Percentiles rank a stretch among this genome's conserved stretches.
phyloP scores from a whole-genome alignment of 2,113 vertebrate genomes.

The Python bivittatus region DNA sequence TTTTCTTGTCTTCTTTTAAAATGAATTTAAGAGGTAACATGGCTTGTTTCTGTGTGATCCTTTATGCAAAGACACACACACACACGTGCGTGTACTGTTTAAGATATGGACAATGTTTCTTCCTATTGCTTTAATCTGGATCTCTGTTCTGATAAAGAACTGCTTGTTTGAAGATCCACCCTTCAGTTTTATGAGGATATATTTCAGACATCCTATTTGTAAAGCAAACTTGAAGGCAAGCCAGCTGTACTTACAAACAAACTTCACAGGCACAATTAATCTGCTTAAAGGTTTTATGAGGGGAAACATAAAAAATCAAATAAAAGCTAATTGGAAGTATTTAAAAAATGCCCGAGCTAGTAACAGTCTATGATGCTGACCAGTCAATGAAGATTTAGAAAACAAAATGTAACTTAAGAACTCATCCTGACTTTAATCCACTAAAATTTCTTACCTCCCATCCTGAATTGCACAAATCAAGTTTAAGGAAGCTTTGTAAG shows the following conservation, averaged over 20 bases:
- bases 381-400: conserved; percentile 67
- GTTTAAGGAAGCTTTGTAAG: conserved; percentile 72
- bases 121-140: conserved; percentile 63
- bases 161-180: conserved; percentile 71
- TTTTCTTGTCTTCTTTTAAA: not conserved
- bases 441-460: conserved; percentile 65
- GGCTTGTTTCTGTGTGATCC: not conserved
- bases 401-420: conserved; percentile 67
- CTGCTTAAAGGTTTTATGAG: conserved; percentile 81
- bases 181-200: conserved; percentile 71
- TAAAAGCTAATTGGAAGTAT: conserved; percentile 84
- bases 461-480: conserved; percentile 67
- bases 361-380: conserved; percentile 69
- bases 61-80: conserved; percentile 12
- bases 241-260: conserved; percentile 82
- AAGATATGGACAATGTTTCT: conserved; percentile 46
- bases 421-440: conserved; percentile 70
- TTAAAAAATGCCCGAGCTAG: conserved; percentile 75
- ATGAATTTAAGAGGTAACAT: conserved; percentile 12
- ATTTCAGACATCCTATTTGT: conserved; percentile 73
- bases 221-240: conserved; percentile 77
- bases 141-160: conserved; percentile 70
- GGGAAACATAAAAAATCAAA: conserved; percentile 87
- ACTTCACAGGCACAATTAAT: conserved; percentile 81
- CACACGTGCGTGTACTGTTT: not conserved